Evolutionary conservation across 2,888 invertebrate species (phyloP), one percentile per base, ranked within the genome.

Genomic region (Polymixis lichenea): DNA sequence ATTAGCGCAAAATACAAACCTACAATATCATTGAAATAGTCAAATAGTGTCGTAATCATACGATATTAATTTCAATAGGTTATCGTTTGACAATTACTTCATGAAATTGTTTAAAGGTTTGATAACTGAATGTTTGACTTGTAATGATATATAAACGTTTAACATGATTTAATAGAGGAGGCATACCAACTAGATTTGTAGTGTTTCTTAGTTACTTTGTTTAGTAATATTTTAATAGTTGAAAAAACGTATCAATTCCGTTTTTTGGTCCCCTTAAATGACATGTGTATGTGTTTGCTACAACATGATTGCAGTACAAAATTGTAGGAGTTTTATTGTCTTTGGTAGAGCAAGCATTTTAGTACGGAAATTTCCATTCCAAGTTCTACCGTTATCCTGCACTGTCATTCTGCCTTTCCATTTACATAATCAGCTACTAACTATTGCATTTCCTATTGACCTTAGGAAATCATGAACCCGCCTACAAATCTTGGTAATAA

Each of bases 51-150:
- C 75, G 76, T 72, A 72, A 75, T 84, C 78, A 32, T 82, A 66
- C 69, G 80, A 84, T 77, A 83, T 86, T 87, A 75, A 85, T 87
- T 87, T 86, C 83, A 85, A 86, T 87, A 83, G 78, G 87, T 87
- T 80, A 87, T 80, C 86, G 72, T 83, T 81, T 76, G 77, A 66
- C 77, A 87, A 87, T 85, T 87, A 83, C 78, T 85, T 85, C 75
- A 75, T 83, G 72, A 77, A 87, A 83, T 83, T 74, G 78, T 78
- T 87, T 64, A 74, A 84, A 83, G 60, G 60, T 64, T 71, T 84
- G 84, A 84, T 82, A 82, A 82, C 62, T 84, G 62, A 69, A 68
- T 61, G 49, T 83, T 78, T 65, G 77, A 43, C 66, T 68, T 71
- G 68, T 53, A 68, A 79, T 65, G 25, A 46, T 28, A 66, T 22